A percentile compares a stretch with the other conserved stretches of the same genome.
Conservation (phyloP, 2,888 invertebrate species). For the Mongoloraphidia duomilia region DNA sequence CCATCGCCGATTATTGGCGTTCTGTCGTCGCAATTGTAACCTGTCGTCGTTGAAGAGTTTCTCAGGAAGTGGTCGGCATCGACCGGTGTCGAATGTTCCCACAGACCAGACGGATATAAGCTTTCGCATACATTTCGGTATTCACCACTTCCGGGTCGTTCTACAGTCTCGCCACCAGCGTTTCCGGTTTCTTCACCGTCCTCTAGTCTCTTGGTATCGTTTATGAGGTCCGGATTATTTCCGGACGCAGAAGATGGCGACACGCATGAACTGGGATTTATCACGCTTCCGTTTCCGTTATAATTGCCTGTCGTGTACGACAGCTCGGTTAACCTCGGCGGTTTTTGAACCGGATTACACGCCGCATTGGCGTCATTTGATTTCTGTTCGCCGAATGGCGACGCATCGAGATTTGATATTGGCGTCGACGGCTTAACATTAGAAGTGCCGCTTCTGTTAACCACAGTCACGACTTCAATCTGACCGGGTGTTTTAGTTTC, state of each 20-base stretch:
- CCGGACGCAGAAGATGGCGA: constrained; percentile 59
- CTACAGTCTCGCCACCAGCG: constrained; percentile 22
- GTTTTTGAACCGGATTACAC: constrained; percentile 57
- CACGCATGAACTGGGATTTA: constrained; percentile 48
- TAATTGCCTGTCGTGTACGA: constrained; percentile 55
- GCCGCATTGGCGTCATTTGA: constrained; percentile 23
- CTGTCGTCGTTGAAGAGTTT: constrained; percentile 37
- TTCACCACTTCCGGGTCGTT: constrained; percentile 56
- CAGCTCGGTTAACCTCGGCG: constrained; percentile 51
- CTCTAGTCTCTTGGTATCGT: constrained; percentile 59
- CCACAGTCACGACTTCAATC: constrained; percentile 51
- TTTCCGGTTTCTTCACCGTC: constrained; percentile 33
- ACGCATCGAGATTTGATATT: constrained; percentile 37
- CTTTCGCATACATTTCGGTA: constrained; percentile 62
- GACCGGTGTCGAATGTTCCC: constrained; percentile 41
- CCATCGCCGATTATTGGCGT: constrained; percentile 57
- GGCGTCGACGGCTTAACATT: constrained; percentile 29
- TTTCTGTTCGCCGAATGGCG: constrained; percentile 29
- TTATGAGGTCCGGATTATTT: constrained; percentile 76
- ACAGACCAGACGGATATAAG: constrained; percentile 64
- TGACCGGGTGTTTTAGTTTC: constrained; percentile 66
- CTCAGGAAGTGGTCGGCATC: constrained; percentile 22
- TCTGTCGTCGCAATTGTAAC: constrained; percentile 52
- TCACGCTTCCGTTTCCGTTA: constrained; percentile 50
- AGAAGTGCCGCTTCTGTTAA: constrained; percentile 38